Conservation (phyloP, 2,113 vertebrate species). For the Cryptotis parvus region DNA sequence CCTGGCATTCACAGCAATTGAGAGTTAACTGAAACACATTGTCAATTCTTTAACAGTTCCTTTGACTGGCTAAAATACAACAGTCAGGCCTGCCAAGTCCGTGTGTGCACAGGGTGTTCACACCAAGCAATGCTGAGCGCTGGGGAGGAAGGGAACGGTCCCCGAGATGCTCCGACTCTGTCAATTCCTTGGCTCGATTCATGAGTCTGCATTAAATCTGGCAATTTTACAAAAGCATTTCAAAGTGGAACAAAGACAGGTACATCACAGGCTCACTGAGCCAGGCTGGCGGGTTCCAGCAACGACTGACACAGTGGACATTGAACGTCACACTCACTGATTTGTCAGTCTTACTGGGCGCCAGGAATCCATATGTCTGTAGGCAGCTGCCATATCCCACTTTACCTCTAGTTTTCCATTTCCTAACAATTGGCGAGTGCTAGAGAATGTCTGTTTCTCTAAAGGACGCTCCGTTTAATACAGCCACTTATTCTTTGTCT, state of each 20-base stretch:
- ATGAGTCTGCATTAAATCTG: neutral
- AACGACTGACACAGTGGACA: neutral
- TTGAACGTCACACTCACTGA: accelerated
- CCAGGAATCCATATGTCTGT: neutral
- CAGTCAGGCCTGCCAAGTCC: neutral
- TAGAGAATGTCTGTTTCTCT: slow-evolving; percentile 11
- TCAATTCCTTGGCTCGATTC: neutral
- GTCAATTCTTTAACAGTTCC: neutral
- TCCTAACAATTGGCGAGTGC: neutral
- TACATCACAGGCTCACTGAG: neutral
- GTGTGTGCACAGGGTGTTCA: neutral
- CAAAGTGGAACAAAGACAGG: neutral
- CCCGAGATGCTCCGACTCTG: neutral
- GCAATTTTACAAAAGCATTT: neutral
- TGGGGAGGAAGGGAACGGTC: neutral
- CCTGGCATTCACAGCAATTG: neutral
- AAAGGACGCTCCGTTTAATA: neutral
- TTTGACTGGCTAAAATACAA: neutral
- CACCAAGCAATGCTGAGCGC: accelerated
- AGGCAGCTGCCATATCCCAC: neutral
- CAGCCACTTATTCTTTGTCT: neutral
- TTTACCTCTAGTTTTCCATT: neutral
- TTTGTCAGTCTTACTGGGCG: accelerated
- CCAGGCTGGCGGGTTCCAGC: neutral
- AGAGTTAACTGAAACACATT: neutral